Percentiles rank a stretch among this genome's conserved stretches.
These are phyloP conservation scores for Dascillus cervinus DNA, from an alignment of 2,888 invertebrate species.

Conservation along the genomic window DNA sequence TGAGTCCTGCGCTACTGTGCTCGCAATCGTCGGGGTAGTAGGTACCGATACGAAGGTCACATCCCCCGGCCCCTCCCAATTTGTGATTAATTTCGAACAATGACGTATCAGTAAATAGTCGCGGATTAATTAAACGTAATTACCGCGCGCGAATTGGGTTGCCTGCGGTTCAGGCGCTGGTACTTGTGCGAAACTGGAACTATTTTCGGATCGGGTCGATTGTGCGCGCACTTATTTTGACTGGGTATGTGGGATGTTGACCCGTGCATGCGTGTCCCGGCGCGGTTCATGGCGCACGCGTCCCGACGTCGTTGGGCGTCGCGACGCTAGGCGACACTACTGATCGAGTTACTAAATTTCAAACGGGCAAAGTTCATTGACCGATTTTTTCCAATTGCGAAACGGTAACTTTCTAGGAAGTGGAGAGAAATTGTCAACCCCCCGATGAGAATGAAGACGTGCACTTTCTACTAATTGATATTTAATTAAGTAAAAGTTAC, in stretches of 20 bases:
- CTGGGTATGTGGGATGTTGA: constrained; percentile 24
- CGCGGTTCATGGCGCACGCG: constrained; percentile 23
- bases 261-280: constrained; percentile 21
- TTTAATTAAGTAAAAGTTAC: constrained; percentile 19
- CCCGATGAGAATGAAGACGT: constrained; percentile 2
- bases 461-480: constrained; percentile 17
- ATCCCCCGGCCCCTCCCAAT: constrained; percentile 4
- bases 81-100: constrained; percentile 6
- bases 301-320: constrained; percentile 17
- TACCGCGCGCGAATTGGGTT: constrained; percentile 6
- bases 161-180: constrained; percentile 14
- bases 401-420: constrained; percentile 1
- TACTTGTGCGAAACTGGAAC: constrained; percentile 8
- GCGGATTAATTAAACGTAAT: not conserved
- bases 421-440: constrained; percentile 4
- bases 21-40: constrained; percentile 1
- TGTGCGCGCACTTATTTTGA: constrained; percentile 16
- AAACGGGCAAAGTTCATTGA: too few species aligned
- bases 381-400: too few species aligned
- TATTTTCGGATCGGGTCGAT: constrained; percentile 10
- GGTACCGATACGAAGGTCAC: constrained; percentile 23
- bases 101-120: too few species aligned
- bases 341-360: too few species aligned
- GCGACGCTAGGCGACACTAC: constrained; percentile 29
- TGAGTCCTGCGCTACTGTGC: constrained; percentile 31